Conservation (phyloP, 2,113 vertebrate species). For the Phyllopteryx taeniolatus region DNA sequence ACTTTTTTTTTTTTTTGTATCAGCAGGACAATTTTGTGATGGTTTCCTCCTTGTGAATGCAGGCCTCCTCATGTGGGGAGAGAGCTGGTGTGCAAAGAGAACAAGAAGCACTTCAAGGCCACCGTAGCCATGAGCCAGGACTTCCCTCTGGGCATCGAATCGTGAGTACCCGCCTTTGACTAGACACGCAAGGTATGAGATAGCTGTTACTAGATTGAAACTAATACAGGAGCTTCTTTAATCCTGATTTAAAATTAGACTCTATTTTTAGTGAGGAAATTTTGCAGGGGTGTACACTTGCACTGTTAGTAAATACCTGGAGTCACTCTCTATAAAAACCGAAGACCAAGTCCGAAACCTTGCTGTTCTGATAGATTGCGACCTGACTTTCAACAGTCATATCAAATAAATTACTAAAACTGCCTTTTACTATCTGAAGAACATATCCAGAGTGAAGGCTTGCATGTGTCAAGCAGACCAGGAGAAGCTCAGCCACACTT, state of each 20-base stretch:
- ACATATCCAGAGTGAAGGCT: too few species aligned
- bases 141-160: constrained; percentile 90
- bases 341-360: too few species aligned
- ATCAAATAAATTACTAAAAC: too few species aligned
- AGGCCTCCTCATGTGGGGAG: constrained; percentile 93
- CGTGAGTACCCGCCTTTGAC: constrained; percentile 74
- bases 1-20: background rate
- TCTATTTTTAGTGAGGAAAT: background rate
- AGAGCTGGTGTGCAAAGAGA: constrained; percentile 93
- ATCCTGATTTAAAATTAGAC: background rate
- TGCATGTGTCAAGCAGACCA: too few species aligned
- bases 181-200: constrained; percentile 3
- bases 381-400: too few species aligned
- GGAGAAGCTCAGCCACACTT: too few species aligned
- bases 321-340: too few species aligned
- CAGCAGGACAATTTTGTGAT: background rate
- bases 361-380: too few species aligned
- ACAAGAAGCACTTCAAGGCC: constrained; percentile 96
- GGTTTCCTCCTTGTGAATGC: constrained; percentile 19
- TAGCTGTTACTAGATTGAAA: background rate
- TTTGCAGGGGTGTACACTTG: background rate
- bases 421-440: too few species aligned
- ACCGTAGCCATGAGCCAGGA: constrained; percentile 97
- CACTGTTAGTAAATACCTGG: too few species aligned
- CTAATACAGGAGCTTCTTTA: background rate